phyloP scores from a whole-genome alignment of 1,140 invertebrate species.

The Drosophila ambigua region DNA sequence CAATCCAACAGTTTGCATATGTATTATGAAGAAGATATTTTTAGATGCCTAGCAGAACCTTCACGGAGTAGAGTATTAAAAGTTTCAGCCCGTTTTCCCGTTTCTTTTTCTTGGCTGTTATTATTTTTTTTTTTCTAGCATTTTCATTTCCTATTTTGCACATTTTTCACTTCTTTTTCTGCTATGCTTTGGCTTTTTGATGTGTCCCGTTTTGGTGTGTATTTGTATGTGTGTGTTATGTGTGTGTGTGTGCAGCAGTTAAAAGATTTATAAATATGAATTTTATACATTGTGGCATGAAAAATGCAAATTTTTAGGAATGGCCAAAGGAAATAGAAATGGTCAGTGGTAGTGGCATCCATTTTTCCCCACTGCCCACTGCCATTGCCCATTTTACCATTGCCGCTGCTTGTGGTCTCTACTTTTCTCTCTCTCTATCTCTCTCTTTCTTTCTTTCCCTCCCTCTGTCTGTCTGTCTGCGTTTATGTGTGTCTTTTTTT shows the following conservation, averaged over 20 bases:
- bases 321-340: constrained; percentile 78
- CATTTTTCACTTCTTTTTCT: constrained; percentile 61
- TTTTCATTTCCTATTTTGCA: constrained; percentile 78
- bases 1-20: too few relatives aligned
- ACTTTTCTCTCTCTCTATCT: neutral
- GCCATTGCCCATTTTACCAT: neutral
- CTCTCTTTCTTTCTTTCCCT: neutral
- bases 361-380: constrained; percentile 24
- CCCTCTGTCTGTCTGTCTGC: neutral
- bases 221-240: constrained; percentile 71
- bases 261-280: constrained; percentile 83
- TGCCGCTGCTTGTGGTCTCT: too few relatives aligned
- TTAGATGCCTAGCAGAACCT: too few relatives aligned
- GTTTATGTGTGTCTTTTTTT: constrained; percentile 2
- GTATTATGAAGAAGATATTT: too few relatives aligned
- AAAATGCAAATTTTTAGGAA: constrained; percentile 79
- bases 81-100: neutral
- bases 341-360: constrained; percentile 51
- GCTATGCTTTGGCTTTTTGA: constrained; percentile 71
- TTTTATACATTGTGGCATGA: constrained; percentile 81
- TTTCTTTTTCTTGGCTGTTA: constrained; percentile 17
- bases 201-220: constrained; percentile 62
- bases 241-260: constrained; percentile 73
- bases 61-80: neutral
- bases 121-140: constrained; percentile 46